These are phyloP conservation scores for Valencia hispanica DNA, from an alignment of 2,797 vertebrate genomes.

Conservation along the genomic window DNA sequence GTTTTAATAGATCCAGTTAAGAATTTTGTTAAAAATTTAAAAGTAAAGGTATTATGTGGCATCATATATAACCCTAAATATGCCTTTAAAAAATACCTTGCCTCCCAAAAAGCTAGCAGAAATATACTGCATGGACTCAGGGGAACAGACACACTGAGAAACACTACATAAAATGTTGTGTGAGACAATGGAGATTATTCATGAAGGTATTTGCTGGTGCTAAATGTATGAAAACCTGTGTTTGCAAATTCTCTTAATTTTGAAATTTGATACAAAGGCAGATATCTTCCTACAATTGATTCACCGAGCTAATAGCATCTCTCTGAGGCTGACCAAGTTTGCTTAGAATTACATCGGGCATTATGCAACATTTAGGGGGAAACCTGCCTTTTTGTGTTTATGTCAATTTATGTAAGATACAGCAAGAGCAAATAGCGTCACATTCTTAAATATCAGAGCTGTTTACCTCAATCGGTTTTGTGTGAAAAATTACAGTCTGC, in stretches of 20 bases:
- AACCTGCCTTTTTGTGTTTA: neutral
- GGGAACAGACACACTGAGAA: too few relatives aligned
- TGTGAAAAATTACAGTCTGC: too few relatives aligned
- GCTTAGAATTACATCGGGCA: neutral
- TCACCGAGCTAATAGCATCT: too few relatives aligned
- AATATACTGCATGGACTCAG: neutral
- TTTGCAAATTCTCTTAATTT: too few relatives aligned
- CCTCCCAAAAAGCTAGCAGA: neutral
- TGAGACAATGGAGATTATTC: too few relatives aligned
- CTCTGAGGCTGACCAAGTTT: too few relatives aligned
- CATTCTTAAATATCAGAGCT: neutral
- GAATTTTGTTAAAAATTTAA: neutral
- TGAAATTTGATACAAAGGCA: too few relatives aligned
- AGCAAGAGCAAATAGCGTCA: neutral
- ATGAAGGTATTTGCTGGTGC: too few relatives aligned
- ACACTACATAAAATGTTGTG: too few relatives aligned
- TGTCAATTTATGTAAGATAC: neutral
- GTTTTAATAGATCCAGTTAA: neutral
- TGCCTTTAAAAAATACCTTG: neutral
- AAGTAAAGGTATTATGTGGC: neutral
- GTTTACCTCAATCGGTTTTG: neutral
- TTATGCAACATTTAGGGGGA: neutral
- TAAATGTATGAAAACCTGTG: too few relatives aligned
- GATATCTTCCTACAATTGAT: too few relatives aligned
- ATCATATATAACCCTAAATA: neutral